These are phyloP conservation scores for Tragelaphus imberbis DNA, from an alignment of 2,113 vertebrate species.

Conservation along the genomic window DNA sequence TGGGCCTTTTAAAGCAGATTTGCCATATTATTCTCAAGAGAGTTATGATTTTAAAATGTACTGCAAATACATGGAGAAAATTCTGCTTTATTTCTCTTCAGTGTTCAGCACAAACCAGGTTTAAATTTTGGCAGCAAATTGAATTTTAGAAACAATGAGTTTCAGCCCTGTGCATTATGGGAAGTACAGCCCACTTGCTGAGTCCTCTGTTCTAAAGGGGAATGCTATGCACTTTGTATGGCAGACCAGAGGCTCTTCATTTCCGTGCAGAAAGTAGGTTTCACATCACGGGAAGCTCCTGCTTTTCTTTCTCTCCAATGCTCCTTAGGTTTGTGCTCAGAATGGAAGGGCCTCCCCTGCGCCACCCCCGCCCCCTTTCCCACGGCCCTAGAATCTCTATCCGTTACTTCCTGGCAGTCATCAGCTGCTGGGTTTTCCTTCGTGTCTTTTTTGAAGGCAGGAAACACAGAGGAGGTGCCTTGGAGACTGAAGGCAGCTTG, in stretches of 20 bases:
- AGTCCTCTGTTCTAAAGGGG: neutral
- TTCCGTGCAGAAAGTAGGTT: neutral
- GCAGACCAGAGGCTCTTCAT: neutral
- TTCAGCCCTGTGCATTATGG: neutral
- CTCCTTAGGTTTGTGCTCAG: neutral
- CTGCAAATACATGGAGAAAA: neutral
- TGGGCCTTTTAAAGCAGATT: neutral
- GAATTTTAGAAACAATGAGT: neutral
- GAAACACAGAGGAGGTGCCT: neutral
- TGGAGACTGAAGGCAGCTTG: neutral
- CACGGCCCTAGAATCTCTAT: neutral
- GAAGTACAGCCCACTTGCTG: neutral
- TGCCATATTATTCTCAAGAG: neutral
- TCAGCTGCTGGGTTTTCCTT: neutral
- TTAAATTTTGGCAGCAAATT: slow-evolving; percentile 11
- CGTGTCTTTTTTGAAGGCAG: neutral
- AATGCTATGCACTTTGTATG: neutral
- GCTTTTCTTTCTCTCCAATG: neutral
- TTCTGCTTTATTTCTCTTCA: neutral
- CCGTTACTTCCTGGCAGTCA: neutral
- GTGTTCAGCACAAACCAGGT: neutral
- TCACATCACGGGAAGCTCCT: neutral
- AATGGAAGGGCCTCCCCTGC: neutral
- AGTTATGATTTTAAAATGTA: neutral
- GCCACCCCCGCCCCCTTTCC: neutral